Evolutionary conservation across 2,797 vertebrate genomes (phyloP), one percentile per base, ranked within the genome.

Genomic region (Muraenolepis orangiensis): DNA sequence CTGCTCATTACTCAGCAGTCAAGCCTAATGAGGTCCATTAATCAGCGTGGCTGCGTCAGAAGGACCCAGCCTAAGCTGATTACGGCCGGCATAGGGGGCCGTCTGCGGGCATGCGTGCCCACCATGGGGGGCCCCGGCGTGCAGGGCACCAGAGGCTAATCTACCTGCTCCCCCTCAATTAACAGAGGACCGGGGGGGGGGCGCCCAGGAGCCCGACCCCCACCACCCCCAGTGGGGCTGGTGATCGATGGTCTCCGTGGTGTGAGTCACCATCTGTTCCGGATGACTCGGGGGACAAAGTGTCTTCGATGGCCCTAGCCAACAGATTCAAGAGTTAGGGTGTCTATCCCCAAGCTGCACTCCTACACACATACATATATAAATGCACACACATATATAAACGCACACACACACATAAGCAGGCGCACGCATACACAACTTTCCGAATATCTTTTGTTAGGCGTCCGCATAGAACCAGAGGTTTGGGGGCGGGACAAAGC

Each of bases 91-190:
- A 23, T 70, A 69, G 70, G 69, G 78, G 84, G 76, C 46, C 20
- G 20, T 72, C 38, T 57, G 26, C 67, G 13, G 70, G 32, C 79
- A 79, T 69, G 79, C 71, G 16, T 76, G 82, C 84, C 85, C 79
- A 76, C 77, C 80, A 79, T 82, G 77, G 82, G 66, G 80, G 81
- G 81, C 75, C 75, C 81, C 81, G 51, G 51, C 10, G 86, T 74
- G 76, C 84, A 87, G 85, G 84, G 81, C 68, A 72, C 38, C 5
- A 84, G 81, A 88, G 87, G 91, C 85, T 91, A 90, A 85, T 91
- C 81, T 89, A 87, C 80, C 85, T 91, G 91, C 28, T 28, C 86
- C 85, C 90, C 90, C 73, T 88, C 87, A 92, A 92, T 94, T 94
- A 92, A 90, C 85, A 75, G 82, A 86, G 85, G 88, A 84, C 83